Percentiles rank a stretch among this genome's conserved stretches.
These are phyloP conservation scores for Xestoiulus laeticollis DNA, from an alignment of 2,888 invertebrate genomes.

Conservation along the genomic window DNA sequence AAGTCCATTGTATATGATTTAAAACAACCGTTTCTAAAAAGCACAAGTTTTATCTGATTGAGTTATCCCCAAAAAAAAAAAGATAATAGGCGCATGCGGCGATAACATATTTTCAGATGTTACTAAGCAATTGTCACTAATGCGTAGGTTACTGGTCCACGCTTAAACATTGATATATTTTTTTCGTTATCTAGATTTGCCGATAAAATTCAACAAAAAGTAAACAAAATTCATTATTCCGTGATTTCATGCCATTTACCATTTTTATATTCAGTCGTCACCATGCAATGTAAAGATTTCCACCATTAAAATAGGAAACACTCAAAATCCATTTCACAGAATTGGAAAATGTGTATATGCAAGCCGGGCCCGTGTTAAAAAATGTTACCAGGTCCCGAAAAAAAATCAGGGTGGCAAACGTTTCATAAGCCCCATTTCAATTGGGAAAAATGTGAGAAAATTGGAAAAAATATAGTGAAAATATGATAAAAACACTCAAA, in stretches of 20 bases:
- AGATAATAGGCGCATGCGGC: neutral
- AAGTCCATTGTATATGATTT: conserved; percentile 10
- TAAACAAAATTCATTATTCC: neutral
- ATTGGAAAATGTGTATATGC: too few species aligned
- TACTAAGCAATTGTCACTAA: neutral
- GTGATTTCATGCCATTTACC: too few species aligned
- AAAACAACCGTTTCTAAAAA: neutral
- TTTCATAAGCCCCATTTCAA: too few species aligned
- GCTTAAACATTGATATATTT: neutral
- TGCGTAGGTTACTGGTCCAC: neutral
- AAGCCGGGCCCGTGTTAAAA: too few species aligned
- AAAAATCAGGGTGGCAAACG: too few species aligned
- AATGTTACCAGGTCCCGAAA: too few species aligned
- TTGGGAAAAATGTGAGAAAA: too few species aligned
- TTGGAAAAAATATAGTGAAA: too few species aligned
- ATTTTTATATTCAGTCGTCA: too few species aligned
- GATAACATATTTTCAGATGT: neutral
- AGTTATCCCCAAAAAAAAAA: neutral
- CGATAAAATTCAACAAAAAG: neutral
- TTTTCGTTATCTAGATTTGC: neutral
- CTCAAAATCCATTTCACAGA: too few species aligned
- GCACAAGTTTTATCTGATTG: neutral
- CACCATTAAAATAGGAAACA: too few species aligned
- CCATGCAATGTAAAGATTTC: neutral
- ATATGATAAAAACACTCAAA: too few species aligned